These are phyloP conservation scores for Rhizoglyphus robini DNA, from an alignment of 1,140 invertebrate species.

Conservation along the genomic window DNA sequence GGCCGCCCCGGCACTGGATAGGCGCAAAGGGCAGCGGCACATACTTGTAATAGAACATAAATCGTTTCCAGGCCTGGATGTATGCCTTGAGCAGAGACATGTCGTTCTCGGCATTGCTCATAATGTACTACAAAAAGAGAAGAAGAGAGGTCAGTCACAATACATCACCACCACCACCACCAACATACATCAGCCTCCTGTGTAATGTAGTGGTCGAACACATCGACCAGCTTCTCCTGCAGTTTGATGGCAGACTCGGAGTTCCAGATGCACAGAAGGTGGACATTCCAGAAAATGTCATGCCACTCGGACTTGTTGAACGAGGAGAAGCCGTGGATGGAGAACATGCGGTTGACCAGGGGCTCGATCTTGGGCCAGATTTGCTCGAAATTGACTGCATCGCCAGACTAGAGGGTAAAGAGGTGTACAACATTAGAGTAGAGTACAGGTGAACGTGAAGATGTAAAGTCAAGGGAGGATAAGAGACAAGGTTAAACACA, in stretches of 20 bases:
- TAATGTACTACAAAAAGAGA: constrained; percentile 31
- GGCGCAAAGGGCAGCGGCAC: constrained; percentile 88
- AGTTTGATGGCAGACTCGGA: constrained; percentile 75
- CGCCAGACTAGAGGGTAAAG: not conserved
- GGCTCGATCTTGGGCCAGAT: constrained; percentile 89
- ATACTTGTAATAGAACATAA: constrained; percentile 94
- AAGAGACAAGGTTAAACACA: too few relatives aligned
- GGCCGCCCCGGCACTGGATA: constrained; percentile 45
- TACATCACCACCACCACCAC: not conserved
- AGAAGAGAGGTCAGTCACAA: too few relatives aligned
- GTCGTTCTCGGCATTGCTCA: constrained; percentile 73
- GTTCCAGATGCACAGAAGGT: constrained; percentile 88
- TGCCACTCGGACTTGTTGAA: constrained; percentile 93
- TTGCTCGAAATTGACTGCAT: constrained; percentile 55
- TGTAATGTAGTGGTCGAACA: constrained; percentile 82
- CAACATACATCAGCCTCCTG: constrained; percentile 1
- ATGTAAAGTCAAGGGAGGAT: too few relatives aligned
- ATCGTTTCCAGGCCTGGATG: constrained; percentile 91
- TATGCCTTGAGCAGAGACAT: constrained; percentile 88
- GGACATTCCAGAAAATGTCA: constrained; percentile 83
- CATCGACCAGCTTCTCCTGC: constrained; percentile 70
- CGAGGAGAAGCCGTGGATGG: constrained; percentile 67
- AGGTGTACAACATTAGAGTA: too few relatives aligned
- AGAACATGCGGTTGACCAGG: constrained; percentile 75
- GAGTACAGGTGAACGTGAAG: too few relatives aligned